Evolutionary conservation across 2,888 invertebrate species (phyloP), one percentile per base, ranked within the genome.

Genomic region (Xestia xanthographa): DNA sequence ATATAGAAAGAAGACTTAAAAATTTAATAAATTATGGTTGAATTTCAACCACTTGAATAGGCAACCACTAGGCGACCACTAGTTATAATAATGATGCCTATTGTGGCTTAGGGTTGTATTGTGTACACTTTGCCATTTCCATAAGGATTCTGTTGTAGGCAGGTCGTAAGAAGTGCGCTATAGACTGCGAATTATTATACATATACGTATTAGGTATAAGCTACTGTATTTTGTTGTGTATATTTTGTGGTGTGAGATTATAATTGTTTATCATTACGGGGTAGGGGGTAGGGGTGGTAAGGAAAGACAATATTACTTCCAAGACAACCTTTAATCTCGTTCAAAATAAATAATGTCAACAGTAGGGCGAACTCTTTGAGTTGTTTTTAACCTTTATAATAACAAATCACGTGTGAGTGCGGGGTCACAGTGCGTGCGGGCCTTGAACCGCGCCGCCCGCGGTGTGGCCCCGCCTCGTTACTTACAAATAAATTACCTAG

Each of bases 241-340:
- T 48, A 48, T 48, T 48, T 20, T 48, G 48, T 48, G 20, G n/a
- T 12, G 53, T 53, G 11, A 12, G 5, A 11, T 9, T 26, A 41
- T 22, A 8, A 43, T 58, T 20, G 9, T 26, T n/a, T 20, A 14
- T 20, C 0, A 5, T 26, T 4, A 34, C 11, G 8, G 34, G 22
- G 53, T 38, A 62, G 38, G 53, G 45, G 38, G 53, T 38, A 62
- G 38, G 53, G 50, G 38, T 14, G 14, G 26, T 53, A 88, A 91
- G 90, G 81, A 94, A 93, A 94, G 83, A 80, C 86, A 74, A 62
- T 12, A 62, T 66, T 92, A 92, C 89, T 95, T 95, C 92, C 94
- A 96, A 95, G 96, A 96, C 95, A 96, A 96, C 94, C 93, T 96
- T 95, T 96, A 96, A 92, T 96, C 93, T 95, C 94, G 93, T 95